Conservation (phyloP, 2,888 invertebrate species). For the Leucophenga maculata region DNA sequence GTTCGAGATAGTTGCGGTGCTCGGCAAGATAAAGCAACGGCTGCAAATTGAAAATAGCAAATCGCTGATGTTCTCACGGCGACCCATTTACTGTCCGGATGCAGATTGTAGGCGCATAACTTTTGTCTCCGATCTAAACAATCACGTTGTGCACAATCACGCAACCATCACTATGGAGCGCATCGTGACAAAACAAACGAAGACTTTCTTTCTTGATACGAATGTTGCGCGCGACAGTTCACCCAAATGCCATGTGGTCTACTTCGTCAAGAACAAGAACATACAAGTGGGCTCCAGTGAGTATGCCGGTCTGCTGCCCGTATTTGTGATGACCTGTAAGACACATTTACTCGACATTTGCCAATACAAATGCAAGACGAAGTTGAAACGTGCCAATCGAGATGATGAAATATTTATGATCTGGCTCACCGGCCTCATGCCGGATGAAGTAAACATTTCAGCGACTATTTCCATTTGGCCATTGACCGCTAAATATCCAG, state of each 20-base stretch:
- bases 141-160: constrained; percentile 63
- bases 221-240: constrained; percentile 45
- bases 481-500: constrained; percentile 36
- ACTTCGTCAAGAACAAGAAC: constrained; percentile 61
- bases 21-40: constrained; percentile 26
- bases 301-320: constrained; percentile 58
- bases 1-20: background rate
- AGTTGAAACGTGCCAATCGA: background rate
- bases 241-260: constrained; percentile 59
- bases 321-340: constrained; percentile 65
- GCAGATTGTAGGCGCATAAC: constrained; percentile 52
- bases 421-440: constrained; percentile 63
- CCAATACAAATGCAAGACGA: background rate
- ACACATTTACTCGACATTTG: constrained; percentile 48
- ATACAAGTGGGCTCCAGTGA: constrained; percentile 51
- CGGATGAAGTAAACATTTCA: constrained; percentile 49
- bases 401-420: constrained; percentile 54
- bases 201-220: constrained; percentile 64
- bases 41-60: constrained; percentile 30
- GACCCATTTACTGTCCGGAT: constrained; percentile 63
- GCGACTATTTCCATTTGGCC: constrained; percentile 62
- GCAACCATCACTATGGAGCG: constrained; percentile 59
- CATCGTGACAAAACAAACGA: constrained; percentile 53
- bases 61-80: constrained; percentile 49
- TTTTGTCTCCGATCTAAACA: constrained; percentile 64